Conservation (phyloP, 2,888 invertebrate genomes). For the Calliopum simillimum region DNA sequence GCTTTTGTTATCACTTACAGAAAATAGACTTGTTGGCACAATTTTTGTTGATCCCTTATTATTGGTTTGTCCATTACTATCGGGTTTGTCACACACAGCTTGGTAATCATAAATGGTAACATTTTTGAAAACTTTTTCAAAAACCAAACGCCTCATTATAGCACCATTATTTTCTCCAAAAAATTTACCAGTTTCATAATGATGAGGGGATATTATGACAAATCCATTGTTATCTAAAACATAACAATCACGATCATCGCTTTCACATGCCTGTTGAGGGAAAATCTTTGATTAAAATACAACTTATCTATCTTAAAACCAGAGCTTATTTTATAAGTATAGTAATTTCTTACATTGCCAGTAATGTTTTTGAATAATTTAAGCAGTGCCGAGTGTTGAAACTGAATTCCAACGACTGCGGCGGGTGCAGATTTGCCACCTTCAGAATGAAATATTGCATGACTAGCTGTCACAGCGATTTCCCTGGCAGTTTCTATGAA, state of each 20-base stretch:
- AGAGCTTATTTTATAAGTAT: background rate
- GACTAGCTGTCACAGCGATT: constrained; percentile 85
- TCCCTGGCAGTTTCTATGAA: constrained; percentile 65
- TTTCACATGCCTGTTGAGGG: constrained; percentile 69
- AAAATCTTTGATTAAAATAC: background rate
- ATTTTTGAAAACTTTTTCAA: constrained; percentile 80
- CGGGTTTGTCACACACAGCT: constrained; percentile 83
- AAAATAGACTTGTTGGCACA: constrained; percentile 69
- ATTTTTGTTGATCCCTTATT: no score
- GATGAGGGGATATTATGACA: constrained; percentile 81
- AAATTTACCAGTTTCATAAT: constrained; percentile 82
- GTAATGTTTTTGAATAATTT: constrained; percentile 85
- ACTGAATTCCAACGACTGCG: constrained; percentile 82
- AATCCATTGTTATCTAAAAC: constrained; percentile 92
- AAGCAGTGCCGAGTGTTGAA: constrained; percentile 81
- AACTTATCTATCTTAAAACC: no score
- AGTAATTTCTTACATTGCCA: constrained; percentile 71
- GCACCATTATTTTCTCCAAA: constrained; percentile 86
- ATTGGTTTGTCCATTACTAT: constrained; percentile 70
- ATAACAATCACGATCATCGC: constrained; percentile 80
- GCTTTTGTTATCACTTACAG: constrained; percentile 69
- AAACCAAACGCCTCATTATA: constrained; percentile 80
- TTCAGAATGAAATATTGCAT: constrained; percentile 80
- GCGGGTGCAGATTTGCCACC: constrained; percentile 74
- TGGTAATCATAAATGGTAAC: constrained; percentile 88